Conservation (phyloP, 2,797 vertebrate species). For the Rhynchonycteris naso region DNA sequence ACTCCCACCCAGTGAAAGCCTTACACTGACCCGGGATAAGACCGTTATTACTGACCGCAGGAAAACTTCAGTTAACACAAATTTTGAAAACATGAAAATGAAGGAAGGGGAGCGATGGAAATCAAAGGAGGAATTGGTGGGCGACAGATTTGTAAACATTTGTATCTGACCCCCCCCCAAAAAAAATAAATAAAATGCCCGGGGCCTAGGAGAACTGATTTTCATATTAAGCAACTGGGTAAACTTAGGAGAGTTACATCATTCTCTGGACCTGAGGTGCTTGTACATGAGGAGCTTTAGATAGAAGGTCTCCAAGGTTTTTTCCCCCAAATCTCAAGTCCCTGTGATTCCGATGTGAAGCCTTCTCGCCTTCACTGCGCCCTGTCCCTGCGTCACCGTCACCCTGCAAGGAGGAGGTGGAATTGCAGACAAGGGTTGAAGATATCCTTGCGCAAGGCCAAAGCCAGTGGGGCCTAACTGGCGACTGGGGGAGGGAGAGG, state of each 20-base stretch:
- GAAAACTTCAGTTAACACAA: neutral
- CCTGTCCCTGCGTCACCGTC: neutral
- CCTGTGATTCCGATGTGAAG: accelerated
- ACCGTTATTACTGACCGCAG: neutral
- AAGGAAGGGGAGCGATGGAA: neutral
- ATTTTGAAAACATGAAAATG: neutral
- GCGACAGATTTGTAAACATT: neutral
- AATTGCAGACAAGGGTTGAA: neutral
- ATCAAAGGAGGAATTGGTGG: neutral
- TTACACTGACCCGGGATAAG: neutral
- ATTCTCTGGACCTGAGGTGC: neutral
- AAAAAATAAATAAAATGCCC: neutral
- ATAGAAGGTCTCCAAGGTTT: neutral
- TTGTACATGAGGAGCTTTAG: neutral
- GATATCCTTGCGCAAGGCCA: neutral
- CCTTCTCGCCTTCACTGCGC: no score
- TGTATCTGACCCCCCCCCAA: neutral
- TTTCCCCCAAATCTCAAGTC: neutral
- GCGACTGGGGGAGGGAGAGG: neutral
- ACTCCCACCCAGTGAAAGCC: neutral
- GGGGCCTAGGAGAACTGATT: neutral
- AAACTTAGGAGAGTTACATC: neutral
- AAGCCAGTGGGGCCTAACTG: neutral
- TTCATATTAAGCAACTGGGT: neutral
- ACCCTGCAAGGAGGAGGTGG: neutral